Evolutionary conservation across 2,113 vertebrate species (phyloP), one percentile per base, ranked within the genome.

Genomic region (Charina bottae): DNA sequence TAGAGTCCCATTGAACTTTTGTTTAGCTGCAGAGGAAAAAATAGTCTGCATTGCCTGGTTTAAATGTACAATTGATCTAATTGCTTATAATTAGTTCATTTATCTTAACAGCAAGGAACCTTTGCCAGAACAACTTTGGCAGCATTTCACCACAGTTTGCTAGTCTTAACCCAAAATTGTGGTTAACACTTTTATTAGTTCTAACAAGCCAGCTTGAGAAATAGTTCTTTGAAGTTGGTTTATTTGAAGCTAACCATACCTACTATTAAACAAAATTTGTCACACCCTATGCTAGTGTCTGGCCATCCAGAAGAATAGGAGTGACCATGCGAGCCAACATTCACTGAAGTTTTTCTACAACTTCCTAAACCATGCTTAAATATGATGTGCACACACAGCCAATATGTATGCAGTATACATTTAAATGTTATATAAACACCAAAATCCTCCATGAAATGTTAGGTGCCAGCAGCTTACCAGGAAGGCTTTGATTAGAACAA

Each of bases 1-100:
- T 2, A 33, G 88, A 42, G 42, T 90, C 89, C 88, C 92, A 15
- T 53, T 89, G 85, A 83, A 93, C 83, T 93, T 95, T 96, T 92
- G 17, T 93, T 93, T 85, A 84, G 85, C 90, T 19, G 42, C 87
- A 89, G 92, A 91, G 90, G 23, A 92, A 85, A 26, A 59, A 56
- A 91, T 93, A 93, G 64, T 49, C 15, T 54, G 92, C 19, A n/a
- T 0, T 46, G 90, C 58, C 89, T 90, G 93, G 88, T 60, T 91
- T 87, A 95, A 90, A 95, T 92, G 78, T 8, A 91, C 33, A 68
- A 72, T 85, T 83, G 91, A 87, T 24, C 54, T 59, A 87, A 64
- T 85, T 46, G 85, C 49, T 23, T 3, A 59, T 62, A 93, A 90
- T 0, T 13, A 92, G 91, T 85, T 88, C 0, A 0, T 92, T 94